Evolutionary conservation across 1,140 invertebrate genomes (phyloP).

Genomic region (Euwallacea similis): DNA sequence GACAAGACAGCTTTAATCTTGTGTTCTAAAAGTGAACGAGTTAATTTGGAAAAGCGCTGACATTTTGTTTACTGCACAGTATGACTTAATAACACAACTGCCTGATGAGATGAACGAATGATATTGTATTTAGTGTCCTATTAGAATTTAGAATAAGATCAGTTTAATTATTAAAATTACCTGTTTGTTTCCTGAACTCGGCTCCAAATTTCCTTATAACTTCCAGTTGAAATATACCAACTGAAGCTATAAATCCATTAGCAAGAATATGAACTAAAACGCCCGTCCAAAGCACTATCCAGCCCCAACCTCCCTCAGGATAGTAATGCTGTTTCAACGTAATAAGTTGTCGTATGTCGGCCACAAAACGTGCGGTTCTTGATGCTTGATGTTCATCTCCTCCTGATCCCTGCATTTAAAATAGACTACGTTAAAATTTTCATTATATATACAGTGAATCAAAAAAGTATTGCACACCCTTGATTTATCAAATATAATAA

Average conservation of each 20-base stretch:
- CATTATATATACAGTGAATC: no score
- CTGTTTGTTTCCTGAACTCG: conserved; percentile 44
- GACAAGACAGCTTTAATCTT: no score
- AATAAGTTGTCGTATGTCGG: conserved; percentile 60
- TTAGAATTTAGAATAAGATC: background rate
- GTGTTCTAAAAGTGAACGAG: no score
- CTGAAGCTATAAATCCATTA: conserved; percentile 64
- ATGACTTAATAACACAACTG: no score
- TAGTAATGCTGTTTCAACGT: conserved; percentile 73
- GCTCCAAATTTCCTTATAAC: conserved; percentile 58
- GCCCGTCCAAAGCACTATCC: conserved; percentile 65
- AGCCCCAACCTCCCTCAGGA: conserved; percentile 76
- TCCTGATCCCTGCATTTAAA: conserved; percentile 43
- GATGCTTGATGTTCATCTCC: conserved; percentile 48
- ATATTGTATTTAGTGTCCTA: background rate
- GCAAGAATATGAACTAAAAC: conserved; percentile 64
- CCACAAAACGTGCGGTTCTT: conserved; percentile 52
- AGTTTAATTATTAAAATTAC: conserved; percentile 12
- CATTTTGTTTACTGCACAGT: no score
- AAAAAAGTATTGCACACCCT: no score
- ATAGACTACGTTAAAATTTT: no score
- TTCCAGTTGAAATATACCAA: conserved; percentile 60
- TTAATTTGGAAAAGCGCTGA: no score
- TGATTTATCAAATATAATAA: no score
- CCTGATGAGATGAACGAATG: no score